Evolutionary conservation across 2,797 vertebrate species (phyloP).

Genomic region (Chelmon rostratus): DNA sequence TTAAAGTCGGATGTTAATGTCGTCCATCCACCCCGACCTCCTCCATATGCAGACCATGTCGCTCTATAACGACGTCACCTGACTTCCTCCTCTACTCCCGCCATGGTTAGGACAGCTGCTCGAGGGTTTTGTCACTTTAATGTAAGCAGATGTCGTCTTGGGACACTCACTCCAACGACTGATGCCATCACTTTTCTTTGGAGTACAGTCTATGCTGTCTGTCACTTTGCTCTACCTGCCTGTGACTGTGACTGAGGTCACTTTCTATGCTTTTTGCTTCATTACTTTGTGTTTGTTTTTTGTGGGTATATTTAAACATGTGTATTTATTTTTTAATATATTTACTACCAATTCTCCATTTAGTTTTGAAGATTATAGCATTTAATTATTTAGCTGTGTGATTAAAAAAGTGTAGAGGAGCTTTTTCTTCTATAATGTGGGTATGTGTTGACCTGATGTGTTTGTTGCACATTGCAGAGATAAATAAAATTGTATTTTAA

Average conservation of each 20-base stretch:
- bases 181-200: neutral
- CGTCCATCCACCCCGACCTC: neutral
- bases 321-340: too few relatives aligned
- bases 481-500: neutral
- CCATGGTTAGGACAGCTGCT: constrained; percentile 1
- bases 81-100: neutral
- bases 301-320: too few relatives aligned
- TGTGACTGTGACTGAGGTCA: neutral
- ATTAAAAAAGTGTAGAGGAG: too few relatives aligned
- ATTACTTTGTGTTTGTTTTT: neutral
- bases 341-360: too few relatives aligned
- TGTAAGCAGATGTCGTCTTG: neutral
- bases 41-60: too few relatives aligned
- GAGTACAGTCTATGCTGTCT: neutral
- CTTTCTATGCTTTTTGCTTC: neutral
- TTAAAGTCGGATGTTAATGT: neutral
- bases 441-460: neutral
- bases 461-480: too few relatives aligned
- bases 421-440: too few relatives aligned
- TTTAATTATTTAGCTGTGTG: too few relatives aligned
- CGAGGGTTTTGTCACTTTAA: neutral
- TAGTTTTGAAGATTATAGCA: neutral
- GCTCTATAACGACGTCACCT: neutral
- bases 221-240: neutral
- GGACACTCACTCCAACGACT: neutral